Evolutionary conservation across 2,113 vertebrate genomes (phyloP), one percentile per base, ranked within the genome.

Genomic region (Oreotrochilus melanogaster): DNA sequence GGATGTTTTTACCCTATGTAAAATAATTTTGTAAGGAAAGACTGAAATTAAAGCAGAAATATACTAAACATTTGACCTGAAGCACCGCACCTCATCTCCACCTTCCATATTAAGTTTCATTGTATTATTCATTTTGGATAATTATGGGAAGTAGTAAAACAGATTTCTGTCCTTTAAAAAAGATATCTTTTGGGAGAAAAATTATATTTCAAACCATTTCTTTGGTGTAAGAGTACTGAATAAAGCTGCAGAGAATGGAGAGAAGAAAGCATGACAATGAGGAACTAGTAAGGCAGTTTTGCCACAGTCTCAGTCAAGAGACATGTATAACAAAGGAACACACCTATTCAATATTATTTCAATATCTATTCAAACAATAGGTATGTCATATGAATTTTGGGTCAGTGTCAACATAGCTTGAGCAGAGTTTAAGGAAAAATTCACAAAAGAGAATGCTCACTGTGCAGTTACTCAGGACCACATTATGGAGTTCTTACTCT

Each of bases 241-340:
- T 12, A 74, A 48, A 23, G 18, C 24, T 91, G 54, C n/a, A 87
- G 57, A 65, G 48, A 95, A 65, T 21, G 27, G 51, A 78, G 45
- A 61, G 33, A 84, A 84, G 53, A 75, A 84, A 92, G 21, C 7
- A 18, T 53, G 39, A 42, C 65, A 79, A 64, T 39, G 47, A 86
- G 79, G 31, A 66, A 13, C 27, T n/a, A 71, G 30, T 64, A 24
- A 75, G 23, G 66, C 24, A 78, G 37, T 61, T 93, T 88, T 91
- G 14, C 35, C 53, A 75, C 48, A 65, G 61, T 14, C 22, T 86
- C 86, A 81, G 43, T 62, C 57, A 78, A 74, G 86, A 35, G 61
- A 92, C 91, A 92, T 87, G 27, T 65, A 93, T 91, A 92, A 75
- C 60, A 87, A 91, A 87, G 71, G 53, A 75, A 25, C 9, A 33